These are phyloP conservation scores for Noctua janthe DNA, from an alignment of 2,888 invertebrate genomes.

Conservation along the genomic window DNA sequence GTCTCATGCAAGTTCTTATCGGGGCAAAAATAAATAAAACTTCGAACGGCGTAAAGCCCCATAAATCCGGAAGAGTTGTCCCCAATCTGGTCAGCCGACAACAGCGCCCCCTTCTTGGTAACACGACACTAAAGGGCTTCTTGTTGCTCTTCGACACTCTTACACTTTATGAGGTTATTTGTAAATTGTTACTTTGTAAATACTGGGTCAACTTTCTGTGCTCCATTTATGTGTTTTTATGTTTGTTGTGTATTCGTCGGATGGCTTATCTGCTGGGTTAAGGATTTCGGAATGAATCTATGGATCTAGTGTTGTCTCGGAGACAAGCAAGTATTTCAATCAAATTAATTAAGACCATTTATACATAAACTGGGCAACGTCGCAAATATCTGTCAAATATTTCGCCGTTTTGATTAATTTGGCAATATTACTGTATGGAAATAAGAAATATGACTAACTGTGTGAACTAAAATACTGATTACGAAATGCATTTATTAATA, in stretches of 20 bases:
- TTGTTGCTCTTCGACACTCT: slow-evolving; percentile 27
- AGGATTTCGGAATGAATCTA: background rate
- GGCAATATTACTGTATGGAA: too few species aligned
- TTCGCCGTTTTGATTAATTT: too few species aligned
- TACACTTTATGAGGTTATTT: slow-evolving; percentile 17
- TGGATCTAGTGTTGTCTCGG: background rate
- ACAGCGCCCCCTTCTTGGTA: slow-evolving; percentile 47
- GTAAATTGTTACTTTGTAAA: slow-evolving; percentile 21
- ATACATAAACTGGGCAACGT: too few species aligned
- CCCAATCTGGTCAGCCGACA: slow-evolving; percentile 65
- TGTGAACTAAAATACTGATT: too few species aligned
- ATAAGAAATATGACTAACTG: too few species aligned
- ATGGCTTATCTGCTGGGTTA: background rate
- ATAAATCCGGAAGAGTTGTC: slow-evolving; percentile 68
- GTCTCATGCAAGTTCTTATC: background rate
- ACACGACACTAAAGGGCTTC: slow-evolving; percentile 55
- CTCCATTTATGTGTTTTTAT: background rate
- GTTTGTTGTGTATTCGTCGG: background rate
- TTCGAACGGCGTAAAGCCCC: slow-evolving; percentile 56
- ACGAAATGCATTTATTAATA: too few species aligned
- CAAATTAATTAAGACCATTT: background rate
- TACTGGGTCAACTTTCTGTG: slow-evolving; percentile 27
- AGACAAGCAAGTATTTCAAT: background rate
- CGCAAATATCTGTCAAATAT: too few species aligned
- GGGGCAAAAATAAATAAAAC: background rate